Evolutionary conservation across 2,113 vertebrate genomes (phyloP), one percentile per base, ranked within the genome.

Genomic region (Poeciliopsis turrubarensis): DNA sequence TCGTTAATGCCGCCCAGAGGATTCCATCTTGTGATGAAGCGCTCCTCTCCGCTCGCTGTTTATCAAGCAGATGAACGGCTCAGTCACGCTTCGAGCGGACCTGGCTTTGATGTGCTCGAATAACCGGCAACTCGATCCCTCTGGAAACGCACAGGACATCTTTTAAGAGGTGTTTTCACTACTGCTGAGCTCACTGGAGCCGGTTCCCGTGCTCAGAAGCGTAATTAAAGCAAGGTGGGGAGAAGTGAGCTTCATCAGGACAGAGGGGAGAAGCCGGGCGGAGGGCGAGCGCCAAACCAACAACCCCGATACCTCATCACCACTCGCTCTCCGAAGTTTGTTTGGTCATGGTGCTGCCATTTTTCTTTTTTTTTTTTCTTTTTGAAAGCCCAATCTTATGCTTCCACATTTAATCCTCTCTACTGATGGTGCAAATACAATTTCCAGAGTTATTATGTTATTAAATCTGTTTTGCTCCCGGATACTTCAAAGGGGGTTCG

Each of bases 391-490:
- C 94, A 93, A 94, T 95, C 82, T 87, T 94, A 91, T 93, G 92
- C 95, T 96, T 96, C 94, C 94, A 87, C 89, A 87, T 93, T 94
- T 96, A 96, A 96, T 95, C 95, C 92, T 83, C 76, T 79, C 90
- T 89, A 94, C 94, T 96, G 96, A 96, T 96, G 96, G 94, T 94
- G 92, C 95, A 96, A 97, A 97, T 95, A 96, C 94, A 93, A 94
- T 89, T 96, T 96, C 94, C 94, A 95, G 93, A 96, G 95, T 95
- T 96, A 96, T 96, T 97, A 97, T 96, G 95, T 94, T 94, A 96
- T 97, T 96, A 96, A 95, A 96, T 94, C 95, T 94, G 95, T 95
- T 96, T 96, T 91, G 75, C 91, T 91, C 94, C 94, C 92, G 92
- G 83, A 65, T 89, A 92, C 94, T 96, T 97, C 95, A 96, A 97